Base-by-base conservation (phyloP, 2,888 invertebrate species). In the Byasa hedistus region DNA sequence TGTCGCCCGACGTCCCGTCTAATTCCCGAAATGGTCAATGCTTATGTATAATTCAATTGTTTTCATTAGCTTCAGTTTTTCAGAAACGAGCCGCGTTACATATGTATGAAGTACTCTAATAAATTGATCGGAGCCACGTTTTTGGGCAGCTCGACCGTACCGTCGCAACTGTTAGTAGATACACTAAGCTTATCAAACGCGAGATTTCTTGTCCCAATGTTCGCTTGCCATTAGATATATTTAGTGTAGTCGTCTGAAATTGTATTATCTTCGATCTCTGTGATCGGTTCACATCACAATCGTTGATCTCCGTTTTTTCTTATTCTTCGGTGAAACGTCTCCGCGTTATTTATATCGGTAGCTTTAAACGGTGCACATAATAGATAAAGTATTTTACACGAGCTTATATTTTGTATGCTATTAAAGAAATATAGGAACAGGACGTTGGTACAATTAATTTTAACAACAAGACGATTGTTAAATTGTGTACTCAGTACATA, bases 31-130 rank as follows among this genome's bases (percentile, higher is more conserved):
- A 83, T 80, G 85, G 76, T 73, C 74, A 76, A 70, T 69, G 76
- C 86, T 86, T 78, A 89, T 89, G 89, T 87, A 78, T 90, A 86
- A 90, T 90, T 84, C 89, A 89, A 81, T 83, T 75, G 88, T 82
- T 86, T 87, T 78, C 79, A 86, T 89, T 87, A 87, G 82, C 75
- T 71, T 75, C 74, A 84, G 85, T 87, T 88, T 86, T 88, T 89
- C 83, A 79, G 76, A 75, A 78, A 73, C 83, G 74, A 77, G 75
- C 78, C 79, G 77, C 77, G 71, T 79, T 87, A 81, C 87, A 88
- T 89, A 89, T 88, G 86, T 81, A 87, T 88, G 80, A 66, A 81
- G 77, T 70, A 73, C 83, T 84, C 83, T 87, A 86, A 87, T 86
- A 85, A 85, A 88, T 88, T 86, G 73, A 66, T 65, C 48, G 74